Percentiles rank a stretch among this genome's conserved stretches.
Conservation (phyloP, 1,140 invertebrate genomes). For the Solenopsis invicta region DNA sequence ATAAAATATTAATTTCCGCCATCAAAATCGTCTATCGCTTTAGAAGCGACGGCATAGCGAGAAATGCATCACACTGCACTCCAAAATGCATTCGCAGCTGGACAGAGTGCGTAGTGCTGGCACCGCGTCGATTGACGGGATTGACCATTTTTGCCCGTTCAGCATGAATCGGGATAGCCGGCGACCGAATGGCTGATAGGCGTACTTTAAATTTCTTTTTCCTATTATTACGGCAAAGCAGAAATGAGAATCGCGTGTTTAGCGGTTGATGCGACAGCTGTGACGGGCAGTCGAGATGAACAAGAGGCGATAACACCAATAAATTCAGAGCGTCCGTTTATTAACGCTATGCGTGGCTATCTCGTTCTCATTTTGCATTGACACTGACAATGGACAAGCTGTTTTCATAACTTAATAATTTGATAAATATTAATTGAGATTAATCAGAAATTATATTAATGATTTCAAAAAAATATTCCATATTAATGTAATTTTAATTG, state of each 20-base stretch:
- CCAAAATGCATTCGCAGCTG: background rate
- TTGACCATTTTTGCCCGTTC: conserved; percentile 29
- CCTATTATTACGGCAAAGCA: conserved; percentile 44
- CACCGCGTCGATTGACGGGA: conserved; percentile 22
- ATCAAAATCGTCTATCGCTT: conserved; percentile 6
- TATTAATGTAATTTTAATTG: background rate
- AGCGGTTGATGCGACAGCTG: conserved; percentile 57
- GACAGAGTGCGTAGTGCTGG: conserved; percentile 12
- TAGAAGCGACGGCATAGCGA: background rate
- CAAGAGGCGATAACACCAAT: conserved; percentile 58
- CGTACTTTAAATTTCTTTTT: conserved; percentile 26
- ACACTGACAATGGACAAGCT: background rate
- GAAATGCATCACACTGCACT: conserved; percentile 2
- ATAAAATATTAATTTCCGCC: conserved; percentile 39
- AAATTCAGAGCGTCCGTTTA: conserved; percentile 38
- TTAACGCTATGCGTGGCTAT: conserved; percentile 5
- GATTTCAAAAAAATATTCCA: background rate
- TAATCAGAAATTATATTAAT: background rate
- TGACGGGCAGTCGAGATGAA: conserved; percentile 54
- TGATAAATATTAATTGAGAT: background rate
- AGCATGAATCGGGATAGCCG: conserved; percentile 3
- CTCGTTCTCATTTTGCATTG: conserved; percentile 1
- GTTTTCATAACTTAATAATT: conserved; percentile 37
- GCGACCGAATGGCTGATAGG: conserved; percentile 37
- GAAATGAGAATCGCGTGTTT: conserved; percentile 42